phyloP scores from a whole-genome alignment of 2,888 invertebrate genomes.

The Opisthograptis luteolata region DNA sequence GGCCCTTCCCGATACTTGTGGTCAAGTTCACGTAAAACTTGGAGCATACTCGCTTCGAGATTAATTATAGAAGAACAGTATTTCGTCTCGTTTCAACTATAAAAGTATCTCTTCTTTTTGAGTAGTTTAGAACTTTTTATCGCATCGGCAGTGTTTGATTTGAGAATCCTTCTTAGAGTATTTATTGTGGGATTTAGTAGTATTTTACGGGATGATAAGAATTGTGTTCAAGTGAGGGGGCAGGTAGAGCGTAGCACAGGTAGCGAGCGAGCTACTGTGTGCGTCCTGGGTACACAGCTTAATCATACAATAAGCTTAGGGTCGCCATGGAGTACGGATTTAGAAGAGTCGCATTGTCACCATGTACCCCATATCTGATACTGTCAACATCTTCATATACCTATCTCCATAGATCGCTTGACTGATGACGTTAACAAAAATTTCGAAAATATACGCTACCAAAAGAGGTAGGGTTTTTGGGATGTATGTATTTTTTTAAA shows the following conservation, averaged over 20 bases:
- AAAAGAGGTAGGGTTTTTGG: no score
- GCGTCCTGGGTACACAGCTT: constrained; percentile 76
- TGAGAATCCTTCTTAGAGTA: constrained; percentile 59
- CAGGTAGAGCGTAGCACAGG: constrained; percentile 80
- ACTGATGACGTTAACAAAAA: no score
- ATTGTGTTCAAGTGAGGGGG: constrained; percentile 53
- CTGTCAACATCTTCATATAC: no score
- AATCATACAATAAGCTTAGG: constrained; percentile 50
- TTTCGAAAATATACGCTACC: no score
- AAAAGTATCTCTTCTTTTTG: constrained; percentile 23
- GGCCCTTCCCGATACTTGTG: constrained; percentile 67
- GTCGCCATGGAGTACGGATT: constrained; percentile 13
- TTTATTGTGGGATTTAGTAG: constrained; percentile 67
- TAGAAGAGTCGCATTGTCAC: neutral
- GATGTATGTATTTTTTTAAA: no score
- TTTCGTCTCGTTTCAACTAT: constrained; percentile 33
- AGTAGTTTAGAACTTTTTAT: constrained; percentile 49
- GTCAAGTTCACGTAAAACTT: constrained; percentile 67
- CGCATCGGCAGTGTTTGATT: constrained; percentile 64
- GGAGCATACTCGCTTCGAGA: no score
- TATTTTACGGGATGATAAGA: constrained; percentile 76
- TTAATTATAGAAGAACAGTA: constrained; percentile 57
- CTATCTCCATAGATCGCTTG: no score
- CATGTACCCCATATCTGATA: neutral
- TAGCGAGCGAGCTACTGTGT: constrained; percentile 78